A percentile compares a stretch with the other conserved stretches of the same genome.
phyloP scores from a whole-genome alignment of 1,140 invertebrate species.

The Patella vulgata region DNA sequence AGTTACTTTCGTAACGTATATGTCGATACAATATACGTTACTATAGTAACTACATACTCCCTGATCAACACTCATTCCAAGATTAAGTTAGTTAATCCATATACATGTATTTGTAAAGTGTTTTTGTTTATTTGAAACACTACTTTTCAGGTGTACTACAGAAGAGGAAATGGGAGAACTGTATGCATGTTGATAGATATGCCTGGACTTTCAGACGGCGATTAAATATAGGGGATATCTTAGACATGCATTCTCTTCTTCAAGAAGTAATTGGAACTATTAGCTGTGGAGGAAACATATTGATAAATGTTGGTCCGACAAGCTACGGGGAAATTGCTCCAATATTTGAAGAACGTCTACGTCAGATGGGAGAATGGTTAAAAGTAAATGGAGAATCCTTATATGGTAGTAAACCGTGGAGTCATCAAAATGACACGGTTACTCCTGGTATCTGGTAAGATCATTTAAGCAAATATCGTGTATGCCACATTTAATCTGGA shows the following conservation, averaged over 20 bases:
- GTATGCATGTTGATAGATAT: slow-evolving; percentile 85
- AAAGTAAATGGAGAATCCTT: slow-evolving; percentile 87
- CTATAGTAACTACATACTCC: too few relatives aligned
- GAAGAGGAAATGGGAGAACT: slow-evolving; percentile 69
- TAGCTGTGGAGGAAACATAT: slow-evolving; percentile 83
- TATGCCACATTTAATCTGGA: too few relatives aligned
- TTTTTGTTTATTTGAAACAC: too few relatives aligned
- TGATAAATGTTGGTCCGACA: slow-evolving; percentile 91
- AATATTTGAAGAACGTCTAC: slow-evolving; percentile 88
- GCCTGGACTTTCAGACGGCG: slow-evolving; percentile 79
- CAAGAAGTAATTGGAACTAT: neutral
- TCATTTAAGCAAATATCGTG: too few relatives aligned
- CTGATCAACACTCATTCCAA: too few relatives aligned
- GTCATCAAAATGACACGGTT: slow-evolving; percentile 81
- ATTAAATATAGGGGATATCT: slow-evolving; percentile 76
- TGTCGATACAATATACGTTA: too few relatives aligned
- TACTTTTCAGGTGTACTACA: slow-evolving; percentile 51
- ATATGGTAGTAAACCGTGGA: slow-evolving; percentile 78
- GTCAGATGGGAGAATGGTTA: slow-evolving; percentile 78
- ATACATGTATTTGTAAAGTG: too few relatives aligned
- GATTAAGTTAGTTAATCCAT: too few relatives aligned
- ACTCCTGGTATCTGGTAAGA: slow-evolving; percentile 70
- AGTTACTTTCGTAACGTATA: too few relatives aligned
- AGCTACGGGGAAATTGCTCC: slow-evolving; percentile 86
- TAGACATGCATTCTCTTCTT: slow-evolving; percentile 70